phyloP scores from a whole-genome alignment of 1,140 invertebrate genomes.

The Aphis craccivora region DNA sequence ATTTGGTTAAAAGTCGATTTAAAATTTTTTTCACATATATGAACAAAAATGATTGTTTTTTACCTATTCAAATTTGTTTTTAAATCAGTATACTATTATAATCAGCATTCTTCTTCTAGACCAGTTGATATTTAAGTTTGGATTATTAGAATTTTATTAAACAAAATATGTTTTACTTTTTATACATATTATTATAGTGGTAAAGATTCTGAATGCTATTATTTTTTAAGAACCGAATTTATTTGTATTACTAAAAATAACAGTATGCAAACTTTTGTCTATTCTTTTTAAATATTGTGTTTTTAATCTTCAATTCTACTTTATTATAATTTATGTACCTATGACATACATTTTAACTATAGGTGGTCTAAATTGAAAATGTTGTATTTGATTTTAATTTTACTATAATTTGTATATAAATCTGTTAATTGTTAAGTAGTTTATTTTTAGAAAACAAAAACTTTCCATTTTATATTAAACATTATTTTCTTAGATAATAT shows the following conservation, averaged over 20 bases:
- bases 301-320: not conserved
- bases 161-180: not conserved
- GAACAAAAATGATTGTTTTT: not conserved
- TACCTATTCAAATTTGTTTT: not conserved
- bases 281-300: too few species aligned
- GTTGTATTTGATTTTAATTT: not conserved
- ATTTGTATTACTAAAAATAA: not conserved
- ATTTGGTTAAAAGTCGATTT: not conserved
- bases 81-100: not conserved
- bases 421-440: too few species aligned
- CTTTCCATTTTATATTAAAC: not conserved
- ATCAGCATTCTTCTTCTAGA: not conserved
- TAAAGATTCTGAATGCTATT: not conserved
- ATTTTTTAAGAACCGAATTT: not conserved
- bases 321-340: not conserved
- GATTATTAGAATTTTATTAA: not conserved
- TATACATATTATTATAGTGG: not conserved
- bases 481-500: too few species aligned
- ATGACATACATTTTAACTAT: not conserved
- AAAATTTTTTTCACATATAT: not conserved
- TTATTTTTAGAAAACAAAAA: not conserved
- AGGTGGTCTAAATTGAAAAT: not conserved
- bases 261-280: too few species aligned
- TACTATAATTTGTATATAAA: not conserved
- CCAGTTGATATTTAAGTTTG: not conserved